Evolutionary conservation across 2,888 invertebrate genomes (phyloP).

Genomic region (Calameuta idolon): DNA sequence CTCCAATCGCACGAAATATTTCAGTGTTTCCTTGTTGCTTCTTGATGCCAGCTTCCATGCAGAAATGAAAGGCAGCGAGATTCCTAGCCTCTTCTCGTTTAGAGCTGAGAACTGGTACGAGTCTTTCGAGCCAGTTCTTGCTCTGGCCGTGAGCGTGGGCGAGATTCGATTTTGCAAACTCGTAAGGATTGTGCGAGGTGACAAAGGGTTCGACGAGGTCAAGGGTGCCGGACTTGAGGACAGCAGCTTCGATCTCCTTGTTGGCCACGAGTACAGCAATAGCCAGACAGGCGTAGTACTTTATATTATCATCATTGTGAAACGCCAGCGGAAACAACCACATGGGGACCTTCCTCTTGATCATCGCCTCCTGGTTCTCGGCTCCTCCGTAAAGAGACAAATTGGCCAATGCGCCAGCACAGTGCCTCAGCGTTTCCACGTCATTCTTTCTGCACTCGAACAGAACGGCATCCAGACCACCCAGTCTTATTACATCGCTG

Average conservation of each 20-base stretch:
- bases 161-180: constrained; percentile 92
- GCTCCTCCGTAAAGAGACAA: constrained; percentile 95
- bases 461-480: constrained; percentile 93
- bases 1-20: constrained; percentile 94
- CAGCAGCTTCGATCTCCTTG: constrained; percentile 97
- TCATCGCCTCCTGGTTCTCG: constrained; percentile 98
- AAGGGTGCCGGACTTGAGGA: constrained; percentile 95
- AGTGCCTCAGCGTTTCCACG: constrained; percentile 92
- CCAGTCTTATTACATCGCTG: constrained; percentile 90
- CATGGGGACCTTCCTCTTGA: constrained; percentile 91
- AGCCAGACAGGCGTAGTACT: constrained; percentile 98
- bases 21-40: constrained; percentile 91
- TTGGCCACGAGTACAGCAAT: constrained; percentile 97
- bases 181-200: constrained; percentile 91
- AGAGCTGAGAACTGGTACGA: constrained; percentile 94
- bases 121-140: constrained; percentile 91
- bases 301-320: constrained; percentile 95
- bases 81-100: constrained; percentile 96
- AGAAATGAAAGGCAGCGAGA: constrained; percentile 97
- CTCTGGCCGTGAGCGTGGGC: constrained; percentile 97
- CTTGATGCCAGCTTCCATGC: constrained; percentile 99
- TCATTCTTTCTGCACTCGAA: constrained; percentile 95
- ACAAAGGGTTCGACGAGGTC: constrained; percentile 98
- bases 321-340: constrained; percentile 99
- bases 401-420: constrained; percentile 96